Evolutionary conservation across 2,888 invertebrate genomes (phyloP).

Genomic region (Acronicta psi): DNA sequence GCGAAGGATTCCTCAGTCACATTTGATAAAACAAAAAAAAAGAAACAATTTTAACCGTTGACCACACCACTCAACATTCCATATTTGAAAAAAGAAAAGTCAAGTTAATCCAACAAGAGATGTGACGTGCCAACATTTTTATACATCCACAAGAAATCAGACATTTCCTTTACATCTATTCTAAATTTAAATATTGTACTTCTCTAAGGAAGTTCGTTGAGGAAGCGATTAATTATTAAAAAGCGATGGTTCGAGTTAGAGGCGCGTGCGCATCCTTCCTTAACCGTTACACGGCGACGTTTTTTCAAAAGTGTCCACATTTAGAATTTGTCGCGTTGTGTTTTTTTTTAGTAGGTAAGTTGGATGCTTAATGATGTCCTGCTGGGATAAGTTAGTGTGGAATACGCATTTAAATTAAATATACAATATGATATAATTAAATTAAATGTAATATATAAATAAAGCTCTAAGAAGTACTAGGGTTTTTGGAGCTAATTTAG

Average conservation of each 20-base stretch:
- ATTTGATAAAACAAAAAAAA: background rate
- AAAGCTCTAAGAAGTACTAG: no score
- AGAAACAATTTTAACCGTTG: background rate
- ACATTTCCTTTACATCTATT: constrained; percentile 65
- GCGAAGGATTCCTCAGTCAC: background rate
- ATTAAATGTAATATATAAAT: no score
- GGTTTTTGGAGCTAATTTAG: no score
- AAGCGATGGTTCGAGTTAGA: constrained; percentile 69
- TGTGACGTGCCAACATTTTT: constrained; percentile 55
- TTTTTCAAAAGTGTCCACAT: constrained; percentile 67
- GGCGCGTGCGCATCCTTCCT: constrained; percentile 71
- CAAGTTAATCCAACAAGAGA: constrained; percentile 11
- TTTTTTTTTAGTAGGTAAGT: constrained; percentile 68
- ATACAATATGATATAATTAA: no score
- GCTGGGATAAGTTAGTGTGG: constrained; percentile 58
- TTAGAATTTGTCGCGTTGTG: constrained; percentile 60
- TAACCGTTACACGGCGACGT: constrained; percentile 57
- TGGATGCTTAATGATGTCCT: constrained; percentile 80
- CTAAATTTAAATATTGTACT: constrained; percentile 59
- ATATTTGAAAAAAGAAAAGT: constrained; percentile 1
- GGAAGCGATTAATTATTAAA: constrained; percentile 82
- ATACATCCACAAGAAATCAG: constrained; percentile 57
- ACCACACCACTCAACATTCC: background rate
- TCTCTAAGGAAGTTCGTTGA: constrained; percentile 60
- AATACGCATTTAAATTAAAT: constrained; percentile 14